phyloP scores from a whole-genome alignment of 2,888 invertebrate species.

The Rotaria sp. region DNA sequence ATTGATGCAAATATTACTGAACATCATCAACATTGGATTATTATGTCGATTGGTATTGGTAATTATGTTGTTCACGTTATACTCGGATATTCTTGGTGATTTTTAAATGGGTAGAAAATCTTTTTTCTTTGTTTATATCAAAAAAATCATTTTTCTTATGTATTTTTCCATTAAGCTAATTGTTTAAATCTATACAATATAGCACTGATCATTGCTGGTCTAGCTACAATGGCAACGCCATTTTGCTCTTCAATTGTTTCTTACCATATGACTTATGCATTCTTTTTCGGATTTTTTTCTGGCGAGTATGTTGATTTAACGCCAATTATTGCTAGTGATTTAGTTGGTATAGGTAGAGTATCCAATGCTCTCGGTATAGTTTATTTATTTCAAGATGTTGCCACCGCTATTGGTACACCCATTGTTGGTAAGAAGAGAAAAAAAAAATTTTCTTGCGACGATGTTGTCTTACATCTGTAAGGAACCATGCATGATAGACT shows the following conservation, averaged over 20 bases:
- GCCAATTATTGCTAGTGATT: constrained; percentile 33
- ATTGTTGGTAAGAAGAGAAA: neutral
- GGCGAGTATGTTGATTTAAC: constrained; percentile 38
- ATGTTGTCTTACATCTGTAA: too few relatives aligned
- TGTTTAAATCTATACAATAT: constrained; percentile 79
- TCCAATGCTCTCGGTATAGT: constrained; percentile 35
- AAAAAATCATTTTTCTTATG: too few relatives aligned
- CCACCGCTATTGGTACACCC: constrained; percentile 33
- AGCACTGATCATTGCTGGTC: constrained; percentile 77
- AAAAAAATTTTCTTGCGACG: neutral
- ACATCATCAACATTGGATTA: too few relatives aligned
- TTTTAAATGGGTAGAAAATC: too few relatives aligned
- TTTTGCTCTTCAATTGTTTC: constrained; percentile 68
- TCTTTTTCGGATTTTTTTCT: neutral
- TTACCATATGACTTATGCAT: constrained; percentile 58
- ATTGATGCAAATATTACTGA: too few relatives aligned
- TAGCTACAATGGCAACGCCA: constrained; percentile 73
- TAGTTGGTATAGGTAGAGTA: constrained; percentile 35
- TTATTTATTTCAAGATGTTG: constrained; percentile 35
- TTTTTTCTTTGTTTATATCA: too few relatives aligned
- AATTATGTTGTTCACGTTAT: too few relatives aligned
- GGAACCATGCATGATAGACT: too few relatives aligned
- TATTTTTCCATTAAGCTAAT: constrained; percentile 63
- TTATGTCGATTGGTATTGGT: too few relatives aligned
- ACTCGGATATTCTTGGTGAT: too few relatives aligned